A percentile compares a stretch with the other conserved stretches of the same genome.
Evolutionary conservation across 37 sponge, comb jelly and placozoan genomes (phyloP).

Genomic region (Halichondria panicea): DNA sequence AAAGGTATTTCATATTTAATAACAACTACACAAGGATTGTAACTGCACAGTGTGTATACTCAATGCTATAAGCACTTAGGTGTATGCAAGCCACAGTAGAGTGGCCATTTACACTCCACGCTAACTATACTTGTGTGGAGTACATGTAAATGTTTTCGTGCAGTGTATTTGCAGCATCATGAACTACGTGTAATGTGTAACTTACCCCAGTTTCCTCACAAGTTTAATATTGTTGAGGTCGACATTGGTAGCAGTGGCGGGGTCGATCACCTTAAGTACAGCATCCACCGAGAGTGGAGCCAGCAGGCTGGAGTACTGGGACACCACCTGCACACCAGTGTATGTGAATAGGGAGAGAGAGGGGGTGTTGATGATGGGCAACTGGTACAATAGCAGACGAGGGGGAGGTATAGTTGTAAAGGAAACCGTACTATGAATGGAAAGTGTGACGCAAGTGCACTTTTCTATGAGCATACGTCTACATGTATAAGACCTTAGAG

Average conservation of each 20-base stretch:
- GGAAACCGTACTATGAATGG: not conserved
- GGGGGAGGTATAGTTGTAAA: not conserved
- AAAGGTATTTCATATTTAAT: no score
- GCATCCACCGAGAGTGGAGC: conserved; percentile 97
- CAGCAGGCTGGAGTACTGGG: conserved; percentile 91
- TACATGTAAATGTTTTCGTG: no score
- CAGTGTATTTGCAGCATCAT: not conserved
- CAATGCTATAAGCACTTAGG: no score
- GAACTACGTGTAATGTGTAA: no score
- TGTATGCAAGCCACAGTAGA: no score
- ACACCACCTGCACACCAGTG: conserved; percentile 76
- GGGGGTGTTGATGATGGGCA: not conserved
- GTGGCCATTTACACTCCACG: no score
- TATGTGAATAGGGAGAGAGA: not conserved
- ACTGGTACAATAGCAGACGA: not conserved
- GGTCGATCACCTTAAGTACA: conserved; percentile 91
- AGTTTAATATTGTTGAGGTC: conserved; percentile 96
- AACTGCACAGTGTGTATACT: no score
- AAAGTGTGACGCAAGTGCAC: not conserved
- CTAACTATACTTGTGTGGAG: no score
- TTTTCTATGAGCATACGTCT: not conserved
- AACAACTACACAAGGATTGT: no score
- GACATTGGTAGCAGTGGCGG: conserved; percentile 90
- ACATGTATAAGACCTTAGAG: conserved; percentile 78
- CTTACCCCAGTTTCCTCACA: conserved; percentile 81